phyloP scores from a whole-genome alignment of 2,888 invertebrate species.

The Agrochola litura region DNA sequence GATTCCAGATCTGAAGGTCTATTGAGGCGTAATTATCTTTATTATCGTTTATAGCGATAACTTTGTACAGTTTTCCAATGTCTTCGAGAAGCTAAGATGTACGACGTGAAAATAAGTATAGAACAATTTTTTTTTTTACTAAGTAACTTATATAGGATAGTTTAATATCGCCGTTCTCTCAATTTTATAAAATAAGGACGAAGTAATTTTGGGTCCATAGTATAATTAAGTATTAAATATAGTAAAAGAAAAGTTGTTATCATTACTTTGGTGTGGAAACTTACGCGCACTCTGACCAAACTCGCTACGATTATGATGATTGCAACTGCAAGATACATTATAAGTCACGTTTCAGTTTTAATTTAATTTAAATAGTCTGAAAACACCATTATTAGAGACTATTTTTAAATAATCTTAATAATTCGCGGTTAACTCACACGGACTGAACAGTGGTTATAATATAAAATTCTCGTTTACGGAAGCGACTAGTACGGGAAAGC shows the following conservation, averaged over 20 bases:
- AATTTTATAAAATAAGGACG: not conserved
- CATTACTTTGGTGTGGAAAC: constrained; percentile 59
- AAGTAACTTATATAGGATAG: too few relatives aligned
- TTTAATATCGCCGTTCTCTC: not conserved
- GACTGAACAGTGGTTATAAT: not conserved
- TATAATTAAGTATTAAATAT: constrained; percentile 1
- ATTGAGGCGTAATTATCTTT: constrained; percentile 19
- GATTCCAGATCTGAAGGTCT: constrained; percentile 50
- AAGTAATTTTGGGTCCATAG: not conserved
- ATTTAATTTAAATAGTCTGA: not conserved
- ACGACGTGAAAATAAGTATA: not conserved
- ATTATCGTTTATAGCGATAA: not conserved
- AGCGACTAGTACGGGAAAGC: constrained; percentile 3
- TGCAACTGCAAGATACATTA: constrained; percentile 87
- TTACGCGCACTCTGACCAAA: constrained; percentile 85
- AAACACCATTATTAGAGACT: constrained; percentile 6
- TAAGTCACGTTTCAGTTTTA: constrained; percentile 57
- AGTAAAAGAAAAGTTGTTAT: not conserved
- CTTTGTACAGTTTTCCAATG: not conserved
- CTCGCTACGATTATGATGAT: constrained; percentile 85
- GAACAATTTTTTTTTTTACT: not conserved
- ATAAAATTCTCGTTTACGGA: not conserved
- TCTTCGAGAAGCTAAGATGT: not conserved
- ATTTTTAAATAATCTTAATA: not conserved
- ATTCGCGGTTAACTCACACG: too few relatives aligned